Evolutionary conservation across 2,797 vertebrate genomes (phyloP).

Genomic region (Orestias chungarensis): DNA sequence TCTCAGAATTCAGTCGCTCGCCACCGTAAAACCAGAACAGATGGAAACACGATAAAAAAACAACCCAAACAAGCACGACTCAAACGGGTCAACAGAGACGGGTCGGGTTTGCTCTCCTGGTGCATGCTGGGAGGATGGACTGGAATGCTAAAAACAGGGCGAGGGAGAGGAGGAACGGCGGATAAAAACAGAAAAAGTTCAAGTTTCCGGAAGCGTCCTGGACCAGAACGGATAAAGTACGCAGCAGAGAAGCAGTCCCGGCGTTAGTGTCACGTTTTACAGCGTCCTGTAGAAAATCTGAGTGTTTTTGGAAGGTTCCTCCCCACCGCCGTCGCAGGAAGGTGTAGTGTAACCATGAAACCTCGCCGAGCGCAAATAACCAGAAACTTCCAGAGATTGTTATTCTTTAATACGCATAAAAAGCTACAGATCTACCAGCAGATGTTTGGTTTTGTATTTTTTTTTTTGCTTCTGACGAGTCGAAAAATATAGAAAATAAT

Average conservation of each 20-base stretch:
- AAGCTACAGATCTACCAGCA: no score
- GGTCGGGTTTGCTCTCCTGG: background rate
- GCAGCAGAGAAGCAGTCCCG: slow-evolving; percentile 12
- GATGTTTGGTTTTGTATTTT: no score
- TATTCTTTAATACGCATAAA: no score
- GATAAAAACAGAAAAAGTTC: background rate
- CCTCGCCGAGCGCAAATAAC: no score
- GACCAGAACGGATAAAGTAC: slow-evolving; percentile 9
- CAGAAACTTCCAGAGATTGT: no score
- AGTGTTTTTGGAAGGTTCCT: slow-evolving; percentile 11
- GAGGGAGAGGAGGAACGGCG: slow-evolving; percentile 5
- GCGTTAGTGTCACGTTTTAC: slow-evolving; percentile 55
- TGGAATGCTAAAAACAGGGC: slow-evolving; percentile 42
- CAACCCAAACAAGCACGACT: background rate
- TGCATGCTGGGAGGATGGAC: slow-evolving; percentile 58
- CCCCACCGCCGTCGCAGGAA: no score
- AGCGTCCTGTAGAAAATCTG: slow-evolving; percentile 34
- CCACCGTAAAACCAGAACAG: background rate
- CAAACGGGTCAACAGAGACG: background rate
- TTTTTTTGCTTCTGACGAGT: no score
- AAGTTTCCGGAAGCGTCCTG: slow-evolving; percentile 36
- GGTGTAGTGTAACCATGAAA: slow-evolving; percentile 20
- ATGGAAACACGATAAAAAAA: background rate
- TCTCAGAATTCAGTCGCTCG: background rate
- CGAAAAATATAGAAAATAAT: no score